Conservation (phyloP, 2,113 vertebrate species). For the Oryzias melastigma region DNA sequence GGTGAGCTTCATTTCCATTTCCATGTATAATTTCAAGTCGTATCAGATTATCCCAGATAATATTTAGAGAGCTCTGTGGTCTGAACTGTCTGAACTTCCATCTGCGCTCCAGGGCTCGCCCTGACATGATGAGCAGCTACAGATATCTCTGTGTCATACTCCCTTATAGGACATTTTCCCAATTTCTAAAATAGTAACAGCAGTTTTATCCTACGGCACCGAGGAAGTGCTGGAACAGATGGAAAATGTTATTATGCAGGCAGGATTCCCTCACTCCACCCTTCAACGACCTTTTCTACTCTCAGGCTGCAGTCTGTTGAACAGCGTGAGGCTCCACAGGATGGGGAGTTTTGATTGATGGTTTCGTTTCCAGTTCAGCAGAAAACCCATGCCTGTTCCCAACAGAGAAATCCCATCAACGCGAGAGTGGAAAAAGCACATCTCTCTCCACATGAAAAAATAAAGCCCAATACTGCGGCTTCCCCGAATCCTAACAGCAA, state of each 20-base stretch:
- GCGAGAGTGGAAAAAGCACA: constrained; percentile 33
- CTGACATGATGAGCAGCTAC: constrained; percentile 9
- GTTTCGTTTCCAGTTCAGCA: constrained; percentile 39
- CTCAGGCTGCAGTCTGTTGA: constrained; percentile 24
- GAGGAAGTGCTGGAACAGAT: constrained; percentile 46
- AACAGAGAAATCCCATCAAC: constrained; percentile 33
- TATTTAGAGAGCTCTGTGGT: no score
- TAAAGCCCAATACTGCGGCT: constrained; percentile 6
- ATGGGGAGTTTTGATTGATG: constrained; percentile 36
- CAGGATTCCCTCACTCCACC: constrained; percentile 54
- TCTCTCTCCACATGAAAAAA: constrained; percentile 40
- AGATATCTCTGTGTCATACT: constrained; percentile 33
- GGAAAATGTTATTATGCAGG: constrained; percentile 57
- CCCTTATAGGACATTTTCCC: constrained; percentile 53
- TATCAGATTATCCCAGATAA: no score
- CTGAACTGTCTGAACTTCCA: no score
- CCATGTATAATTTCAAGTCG: no score
- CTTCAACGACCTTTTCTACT: constrained; percentile 28
- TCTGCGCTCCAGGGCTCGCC: background rate
- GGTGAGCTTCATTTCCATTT: no score
- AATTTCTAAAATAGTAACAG: constrained; percentile 58
- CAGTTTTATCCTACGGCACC: constrained; percentile 43
- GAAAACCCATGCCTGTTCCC: constrained; percentile 10
- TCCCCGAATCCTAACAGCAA: constrained; percentile 10
- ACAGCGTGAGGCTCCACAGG: constrained; percentile 23